Conservation (phyloP, 2,888 invertebrate genomes). For the Amblyteles armatorius region DNA sequence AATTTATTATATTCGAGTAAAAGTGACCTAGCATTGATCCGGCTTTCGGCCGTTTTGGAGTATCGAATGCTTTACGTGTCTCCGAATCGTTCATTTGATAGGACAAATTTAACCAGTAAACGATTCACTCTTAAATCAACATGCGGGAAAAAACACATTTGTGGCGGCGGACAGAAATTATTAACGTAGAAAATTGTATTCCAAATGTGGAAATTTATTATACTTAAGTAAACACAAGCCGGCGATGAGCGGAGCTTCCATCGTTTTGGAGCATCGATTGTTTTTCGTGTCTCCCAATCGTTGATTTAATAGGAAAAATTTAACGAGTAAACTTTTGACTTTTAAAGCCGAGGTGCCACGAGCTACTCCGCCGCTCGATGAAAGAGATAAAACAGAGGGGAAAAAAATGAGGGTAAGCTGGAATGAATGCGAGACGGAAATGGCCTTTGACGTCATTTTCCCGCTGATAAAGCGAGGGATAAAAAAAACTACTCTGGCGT, state of each 20-base stretch:
- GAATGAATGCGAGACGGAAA: conserved; percentile 12
- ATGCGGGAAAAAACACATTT: not conserved
- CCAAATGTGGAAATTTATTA: not conserved
- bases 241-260: not conserved
- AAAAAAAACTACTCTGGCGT: not conserved
- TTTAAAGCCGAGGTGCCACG: conserved; percentile 11
- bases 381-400: not conserved
- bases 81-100: not conserved
- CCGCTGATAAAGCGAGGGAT: not conserved
- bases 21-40: not conserved
- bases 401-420: not conserved
- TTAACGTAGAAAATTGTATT: not conserved
- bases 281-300: not conserved
- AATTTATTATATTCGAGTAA: not conserved
- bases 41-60: not conserved
- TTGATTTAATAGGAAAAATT: not conserved
- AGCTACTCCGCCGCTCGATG: not conserved
- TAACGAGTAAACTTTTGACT: not conserved
- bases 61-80: not conserved
- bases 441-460: conserved; percentile 59
- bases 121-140: not conserved
- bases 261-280: not conserved
- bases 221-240: not conserved
- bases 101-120: not conserved
- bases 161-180: not conserved